These are phyloP conservation scores for Poliocrania exsul DNA, from an alignment of 2,797 vertebrate genomes.

Conservation along the genomic window DNA sequence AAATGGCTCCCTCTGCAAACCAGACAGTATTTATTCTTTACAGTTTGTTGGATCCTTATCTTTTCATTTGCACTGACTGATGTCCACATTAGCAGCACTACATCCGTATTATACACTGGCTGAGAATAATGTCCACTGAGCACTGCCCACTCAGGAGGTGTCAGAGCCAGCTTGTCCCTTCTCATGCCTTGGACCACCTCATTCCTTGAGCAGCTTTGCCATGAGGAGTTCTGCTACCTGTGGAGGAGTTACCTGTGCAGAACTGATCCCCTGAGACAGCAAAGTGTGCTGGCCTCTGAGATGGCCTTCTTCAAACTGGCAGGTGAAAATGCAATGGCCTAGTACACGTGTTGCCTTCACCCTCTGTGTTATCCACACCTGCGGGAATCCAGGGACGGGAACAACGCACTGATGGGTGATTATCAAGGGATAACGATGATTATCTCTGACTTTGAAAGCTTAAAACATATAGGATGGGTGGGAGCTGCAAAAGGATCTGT, in stretches of 20 bases:
- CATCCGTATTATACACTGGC: neutral
- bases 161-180: neutral
- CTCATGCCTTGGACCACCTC: neutral
- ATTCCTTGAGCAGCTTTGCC: rapidly evolving
- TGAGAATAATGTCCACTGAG: neutral
- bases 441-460: neutral
- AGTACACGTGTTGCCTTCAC: neutral
- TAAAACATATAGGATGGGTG: neutral
- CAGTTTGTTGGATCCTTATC: neutral
- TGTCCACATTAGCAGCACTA: neutral
- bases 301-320: neutral
- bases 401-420: neutral
- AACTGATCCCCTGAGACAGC: neutral
- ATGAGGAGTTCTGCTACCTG: neutral
- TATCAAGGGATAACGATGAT: neutral
- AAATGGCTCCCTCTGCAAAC: neutral
- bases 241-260: neutral
- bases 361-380: neutral
- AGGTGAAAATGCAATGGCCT: neutral
- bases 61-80: neutral
- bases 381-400: neutral
- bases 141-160: neutral
- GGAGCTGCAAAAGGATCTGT: neutral
- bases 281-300: rapidly evolving
- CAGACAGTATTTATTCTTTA: neutral